phyloP scores from a whole-genome alignment of 2,888 invertebrate species.

The Napeogenes inachia region DNA sequence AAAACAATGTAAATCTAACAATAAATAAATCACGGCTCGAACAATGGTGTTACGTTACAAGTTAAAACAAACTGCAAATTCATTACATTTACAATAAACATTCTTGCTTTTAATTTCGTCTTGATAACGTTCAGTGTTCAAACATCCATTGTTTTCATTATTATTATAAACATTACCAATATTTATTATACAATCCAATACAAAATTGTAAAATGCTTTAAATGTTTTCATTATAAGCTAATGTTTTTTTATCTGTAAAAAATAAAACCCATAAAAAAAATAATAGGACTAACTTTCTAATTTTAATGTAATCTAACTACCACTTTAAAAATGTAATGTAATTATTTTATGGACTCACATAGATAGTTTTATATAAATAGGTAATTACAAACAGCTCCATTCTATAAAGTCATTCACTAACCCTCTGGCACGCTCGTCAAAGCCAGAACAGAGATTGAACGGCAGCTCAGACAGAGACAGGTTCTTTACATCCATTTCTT shows the following conservation, averaged over 20 bases:
- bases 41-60: slow-evolving; percentile 4
- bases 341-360: not conserved
- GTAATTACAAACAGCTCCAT: slow-evolving; percentile 29
- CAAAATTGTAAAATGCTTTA: too few relatives aligned
- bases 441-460: slow-evolving; percentile 36
- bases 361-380: not conserved
- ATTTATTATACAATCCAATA: too few relatives aligned
- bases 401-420: slow-evolving; percentile 39
- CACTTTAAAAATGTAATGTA: not conserved
- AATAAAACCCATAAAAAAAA: too few relatives aligned
- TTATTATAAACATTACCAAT: too few relatives aligned
- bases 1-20: not conserved
- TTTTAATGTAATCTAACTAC: not conserved
- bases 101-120: not conserved
- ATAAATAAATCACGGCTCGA: not conserved
- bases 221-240: too few relatives aligned
- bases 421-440: slow-evolving; percentile 37
- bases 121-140: not conserved
- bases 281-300: too few relatives aligned
- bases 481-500: slow-evolving; percentile 38
- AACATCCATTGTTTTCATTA: not conserved
- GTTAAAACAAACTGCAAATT: not conserved
- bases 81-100: slow-evolving; percentile 3
- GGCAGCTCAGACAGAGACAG: slow-evolving; percentile 27
- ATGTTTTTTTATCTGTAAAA: too few relatives aligned